Percentiles rank a stretch among this genome's conserved stretches.
Evolutionary conservation across 1,140 invertebrate species (phyloP).

Genomic region (Camponotus vicinus): DNA sequence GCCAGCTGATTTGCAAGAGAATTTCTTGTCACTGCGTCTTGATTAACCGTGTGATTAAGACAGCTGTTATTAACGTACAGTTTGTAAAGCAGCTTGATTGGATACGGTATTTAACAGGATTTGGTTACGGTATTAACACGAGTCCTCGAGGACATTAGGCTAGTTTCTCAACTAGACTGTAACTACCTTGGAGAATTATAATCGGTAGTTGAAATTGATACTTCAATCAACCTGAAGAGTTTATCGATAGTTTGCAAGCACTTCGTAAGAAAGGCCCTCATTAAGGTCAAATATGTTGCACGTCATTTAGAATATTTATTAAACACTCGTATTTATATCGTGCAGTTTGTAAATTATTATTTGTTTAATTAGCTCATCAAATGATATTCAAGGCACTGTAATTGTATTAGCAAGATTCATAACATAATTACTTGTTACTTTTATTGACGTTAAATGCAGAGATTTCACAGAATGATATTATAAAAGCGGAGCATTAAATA

Average conservation of each 20-base stretch:
- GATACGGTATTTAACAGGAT: constrained; percentile 20
- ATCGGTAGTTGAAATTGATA: constrained; percentile 58
- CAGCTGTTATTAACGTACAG: constrained; percentile 1
- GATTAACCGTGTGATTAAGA: not conserved
- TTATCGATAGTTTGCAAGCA: constrained; percentile 60
- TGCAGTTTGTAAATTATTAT: constrained; percentile 41
- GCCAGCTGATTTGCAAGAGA: constrained; percentile 14
- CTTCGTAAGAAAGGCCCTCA: constrained; percentile 51
- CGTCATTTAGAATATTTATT: constrained; percentile 32
- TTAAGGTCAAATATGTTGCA: constrained; percentile 53
- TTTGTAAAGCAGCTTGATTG: constrained; percentile 40
- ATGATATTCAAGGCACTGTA: not conserved
- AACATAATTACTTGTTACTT: constrained; percentile 25
- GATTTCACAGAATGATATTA: not conserved
- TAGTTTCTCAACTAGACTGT: constrained; percentile 53
- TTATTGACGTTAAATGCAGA: constrained; percentile 9
- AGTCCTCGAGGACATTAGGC: constrained; percentile 51
- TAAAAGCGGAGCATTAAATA: constrained; percentile 18
- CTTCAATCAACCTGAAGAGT: constrained; percentile 57
- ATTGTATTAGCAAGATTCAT: no score
- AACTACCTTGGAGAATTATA: constrained; percentile 54
- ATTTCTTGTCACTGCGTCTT: not conserved
- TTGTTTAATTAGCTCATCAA: not conserved
- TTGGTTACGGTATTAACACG: constrained; percentile 45
- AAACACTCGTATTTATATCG: not conserved